These are phyloP conservation scores for Monochamus saltuarius DNA, from an alignment of 1,140 invertebrate species.

Conservation along the genomic window DNA sequence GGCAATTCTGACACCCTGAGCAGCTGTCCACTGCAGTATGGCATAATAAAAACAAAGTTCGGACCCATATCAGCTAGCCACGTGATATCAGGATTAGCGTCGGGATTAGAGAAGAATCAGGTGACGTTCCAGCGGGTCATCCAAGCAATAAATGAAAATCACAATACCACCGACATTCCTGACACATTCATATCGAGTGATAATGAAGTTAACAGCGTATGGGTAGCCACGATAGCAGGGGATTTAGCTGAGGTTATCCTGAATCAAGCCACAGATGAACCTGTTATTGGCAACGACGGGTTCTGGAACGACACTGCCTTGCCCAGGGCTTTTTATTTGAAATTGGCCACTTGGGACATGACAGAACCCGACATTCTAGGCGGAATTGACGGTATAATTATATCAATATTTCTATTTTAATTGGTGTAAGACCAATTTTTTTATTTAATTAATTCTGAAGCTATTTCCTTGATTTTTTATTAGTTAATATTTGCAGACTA, in stretches of 20 bases:
- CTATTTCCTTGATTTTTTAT: too few relatives aligned
- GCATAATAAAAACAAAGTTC: constrained; percentile 60
- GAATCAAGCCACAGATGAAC: constrained; percentile 57
- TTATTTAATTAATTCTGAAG: too few relatives aligned
- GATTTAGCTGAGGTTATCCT: constrained; percentile 65
- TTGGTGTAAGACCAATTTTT: too few relatives aligned
- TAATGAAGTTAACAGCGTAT: constrained; percentile 51
- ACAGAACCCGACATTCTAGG: constrained; percentile 67
- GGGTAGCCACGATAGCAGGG: constrained; percentile 64
- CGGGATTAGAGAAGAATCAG: constrained; percentile 59
- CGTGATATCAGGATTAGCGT: constrained; percentile 59
- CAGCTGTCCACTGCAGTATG: constrained; percentile 61
- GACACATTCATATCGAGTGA: not conserved
- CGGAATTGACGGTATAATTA: constrained; percentile 65
- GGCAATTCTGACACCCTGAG: constrained; percentile 34
- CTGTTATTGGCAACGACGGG: constrained; percentile 58
- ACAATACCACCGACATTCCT: not conserved
- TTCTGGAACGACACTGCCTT: constrained; percentile 66
- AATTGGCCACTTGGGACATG: constrained; percentile 57
- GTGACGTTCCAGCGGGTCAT: constrained; percentile 49
- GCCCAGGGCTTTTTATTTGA: constrained; percentile 60
- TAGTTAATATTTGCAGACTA: too few relatives aligned
- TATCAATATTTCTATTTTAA: too few relatives aligned
- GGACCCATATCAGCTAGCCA: constrained; percentile 59
- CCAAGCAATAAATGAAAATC: constrained; percentile 26